Evolutionary conservation across 30 jellyfish, hydroid and myxozoan species (phyloP), one percentile per base, ranked within the genome.

Genomic region (Nemopilema nomurai): DNA sequence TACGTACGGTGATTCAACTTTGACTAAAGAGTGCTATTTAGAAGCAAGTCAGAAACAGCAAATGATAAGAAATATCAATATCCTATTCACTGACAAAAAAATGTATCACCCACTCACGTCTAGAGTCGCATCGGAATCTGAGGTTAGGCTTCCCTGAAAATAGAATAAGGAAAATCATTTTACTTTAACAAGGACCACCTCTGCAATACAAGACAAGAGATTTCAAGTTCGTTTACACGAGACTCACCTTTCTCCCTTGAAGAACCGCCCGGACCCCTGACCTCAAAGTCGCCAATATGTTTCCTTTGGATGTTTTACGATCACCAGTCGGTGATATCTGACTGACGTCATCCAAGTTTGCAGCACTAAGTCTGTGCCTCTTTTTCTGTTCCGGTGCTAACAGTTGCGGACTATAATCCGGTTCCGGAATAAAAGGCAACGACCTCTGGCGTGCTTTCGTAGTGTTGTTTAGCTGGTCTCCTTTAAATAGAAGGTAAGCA

Each of bases 241-340:
- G 63, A 18, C 81, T 33, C 19, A 70, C 91, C 84, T 82, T 82
- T 63, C 91, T 24, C 26, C 91, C 90, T 0, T 69, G 83, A 32
- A 82, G 71, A 49, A 69, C 91, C 17, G 91, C 84, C 51, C 62
- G 68, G 33, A 82, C 77, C 1, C 91, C 91, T 1, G 84, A 68
- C 52, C 69, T 71, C 19, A 83, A 62, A 53, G 72, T 57, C 1
- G 85, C 24, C 24, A 83, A 62, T 16, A 83, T 65, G 52, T 20
- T 83, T 21, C 92, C 92, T 41, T 30, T 71, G 23, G 92, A 53
- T 6, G 86, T 27, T 83, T 72, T 72, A n/a, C 51, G 83, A 81
- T 24, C 76, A 49, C 0, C 33, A 19, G 29, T 24, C 57, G 57
- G 6, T 41, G 57, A 13, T 13, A 13, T 6, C 57, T 6, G 57